These are phyloP conservation scores for Meda fulgida DNA, from an alignment of 2,797 vertebrate species.

Conservation along the genomic window DNA sequence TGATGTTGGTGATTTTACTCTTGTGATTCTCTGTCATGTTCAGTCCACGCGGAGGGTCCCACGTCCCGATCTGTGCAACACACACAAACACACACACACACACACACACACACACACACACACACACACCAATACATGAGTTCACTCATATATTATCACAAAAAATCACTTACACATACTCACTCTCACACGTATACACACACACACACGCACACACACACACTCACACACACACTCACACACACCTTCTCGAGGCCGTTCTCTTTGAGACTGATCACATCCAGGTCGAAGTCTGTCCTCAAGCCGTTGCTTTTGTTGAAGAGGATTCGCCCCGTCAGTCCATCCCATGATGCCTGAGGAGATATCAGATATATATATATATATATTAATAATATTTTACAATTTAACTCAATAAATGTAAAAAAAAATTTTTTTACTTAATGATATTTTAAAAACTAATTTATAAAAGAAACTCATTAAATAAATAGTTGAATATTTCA, in stretches of 20 bases:
- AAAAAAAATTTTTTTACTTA: no score
- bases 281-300: constrained; percentile 96
- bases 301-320: constrained; percentile 97
- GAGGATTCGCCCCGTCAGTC: constrained; percentile 93
- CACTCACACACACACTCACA: constrained; percentile 66
- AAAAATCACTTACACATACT: background rate
- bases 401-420: no score
- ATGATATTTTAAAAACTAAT: background rate
- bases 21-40: constrained; percentile 97
- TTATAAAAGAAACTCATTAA: background rate
- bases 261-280: constrained; percentile 97
- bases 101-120: background rate
- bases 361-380: no score
- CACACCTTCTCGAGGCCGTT: constrained; percentile 95
- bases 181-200: constrained; percentile 66
- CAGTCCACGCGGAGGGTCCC: constrained; percentile 93
- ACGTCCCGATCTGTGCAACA: constrained; percentile 89
- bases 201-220: constrained; percentile 3
- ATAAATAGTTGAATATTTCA: background rate
- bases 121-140: background rate
- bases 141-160: background rate
- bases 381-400: no score
- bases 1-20: constrained; percentile 93
- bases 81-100: constrained; percentile 60
- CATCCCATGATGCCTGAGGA: constrained; percentile 94